A percentile compares a stretch with the other conserved stretches of the same genome.
Evolutionary conservation across 2,797 vertebrate species (phyloP).

Genomic region (Alcedo atthis): DNA sequence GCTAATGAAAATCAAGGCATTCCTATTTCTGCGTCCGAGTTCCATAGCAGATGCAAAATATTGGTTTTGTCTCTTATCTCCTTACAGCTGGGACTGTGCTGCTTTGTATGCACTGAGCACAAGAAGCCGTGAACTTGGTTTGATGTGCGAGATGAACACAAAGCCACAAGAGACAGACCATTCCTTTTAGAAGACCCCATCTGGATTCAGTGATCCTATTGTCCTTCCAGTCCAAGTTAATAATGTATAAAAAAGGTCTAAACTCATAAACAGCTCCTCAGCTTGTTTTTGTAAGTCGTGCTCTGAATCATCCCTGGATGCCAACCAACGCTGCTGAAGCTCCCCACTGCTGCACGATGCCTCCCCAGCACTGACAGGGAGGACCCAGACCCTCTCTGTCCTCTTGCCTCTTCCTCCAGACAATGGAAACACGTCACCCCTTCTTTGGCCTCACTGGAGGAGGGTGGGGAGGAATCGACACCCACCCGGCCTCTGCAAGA

Average conservation of each 20-base stretch:
- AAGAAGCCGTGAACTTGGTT: background rate
- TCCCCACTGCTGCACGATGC: background rate
- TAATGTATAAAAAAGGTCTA: background rate
- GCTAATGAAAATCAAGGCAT: background rate
- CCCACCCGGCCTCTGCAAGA: background rate
- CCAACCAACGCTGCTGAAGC: background rate
- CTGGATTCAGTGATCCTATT: background rate
- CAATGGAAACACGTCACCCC: background rate
- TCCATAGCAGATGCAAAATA: background rate
- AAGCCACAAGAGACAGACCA: background rate
- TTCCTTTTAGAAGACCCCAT: background rate
- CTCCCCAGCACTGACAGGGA: background rate
- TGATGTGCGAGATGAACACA: background rate
- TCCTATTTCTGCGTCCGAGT: background rate
- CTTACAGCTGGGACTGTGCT: background rate
- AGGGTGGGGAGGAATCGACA: background rate
- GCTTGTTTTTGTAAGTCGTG: background rate
- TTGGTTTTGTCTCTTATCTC: background rate
- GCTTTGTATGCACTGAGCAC: background rate
- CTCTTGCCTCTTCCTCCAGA: background rate
- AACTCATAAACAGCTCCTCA: background rate
- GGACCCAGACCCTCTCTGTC: background rate
- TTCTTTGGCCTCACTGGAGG: background rate
- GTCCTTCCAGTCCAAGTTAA: background rate
- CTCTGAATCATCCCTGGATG: slow-evolving; percentile 18